Conservation (phyloP, 2,888 invertebrate species). For the Spodoptera picta region DNA sequence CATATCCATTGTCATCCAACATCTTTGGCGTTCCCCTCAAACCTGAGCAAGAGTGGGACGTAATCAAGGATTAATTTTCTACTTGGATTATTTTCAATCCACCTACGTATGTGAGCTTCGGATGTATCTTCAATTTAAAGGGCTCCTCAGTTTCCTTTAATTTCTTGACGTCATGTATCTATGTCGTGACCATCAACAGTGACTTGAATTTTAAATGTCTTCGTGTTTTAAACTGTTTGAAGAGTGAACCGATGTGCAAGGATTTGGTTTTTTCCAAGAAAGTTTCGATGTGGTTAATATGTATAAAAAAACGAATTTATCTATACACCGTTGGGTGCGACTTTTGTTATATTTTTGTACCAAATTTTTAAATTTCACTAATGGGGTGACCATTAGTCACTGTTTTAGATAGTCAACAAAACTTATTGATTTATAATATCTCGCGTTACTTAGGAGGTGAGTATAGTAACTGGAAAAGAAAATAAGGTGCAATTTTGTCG, state of each 20-base stretch:
- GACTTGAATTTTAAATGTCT: conserved; percentile 17
- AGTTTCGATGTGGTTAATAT: too few species aligned
- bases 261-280: too few species aligned
- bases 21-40: conserved; percentile 67
- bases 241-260: neutral
- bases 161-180: conserved; percentile 61
- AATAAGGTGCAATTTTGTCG: too few species aligned
- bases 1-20: conserved; percentile 55
- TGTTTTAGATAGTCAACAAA: too few species aligned
- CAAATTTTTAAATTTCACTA: too few species aligned
- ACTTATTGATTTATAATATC: too few species aligned
- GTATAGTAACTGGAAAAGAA: too few species aligned
- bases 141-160: conserved; percentile 70
- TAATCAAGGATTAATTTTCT: conserved; percentile 89
- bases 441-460: too few species aligned
- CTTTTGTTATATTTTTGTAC: too few species aligned
- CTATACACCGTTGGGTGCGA: too few species aligned
- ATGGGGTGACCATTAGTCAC: too few species aligned
- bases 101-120: conserved; percentile 80
- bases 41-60: conserved; percentile 75
- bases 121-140: conserved; percentile 82
- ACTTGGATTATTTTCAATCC: conserved; percentile 88
- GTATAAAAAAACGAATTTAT: too few species aligned
- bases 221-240: conserved; percentile 1
- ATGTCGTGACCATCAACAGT: conserved; percentile 47